These are phyloP conservation scores for Clarias platycephalus DNA, from an alignment of 2,797 vertebrate genomes.

Conservation along the genomic window DNA sequence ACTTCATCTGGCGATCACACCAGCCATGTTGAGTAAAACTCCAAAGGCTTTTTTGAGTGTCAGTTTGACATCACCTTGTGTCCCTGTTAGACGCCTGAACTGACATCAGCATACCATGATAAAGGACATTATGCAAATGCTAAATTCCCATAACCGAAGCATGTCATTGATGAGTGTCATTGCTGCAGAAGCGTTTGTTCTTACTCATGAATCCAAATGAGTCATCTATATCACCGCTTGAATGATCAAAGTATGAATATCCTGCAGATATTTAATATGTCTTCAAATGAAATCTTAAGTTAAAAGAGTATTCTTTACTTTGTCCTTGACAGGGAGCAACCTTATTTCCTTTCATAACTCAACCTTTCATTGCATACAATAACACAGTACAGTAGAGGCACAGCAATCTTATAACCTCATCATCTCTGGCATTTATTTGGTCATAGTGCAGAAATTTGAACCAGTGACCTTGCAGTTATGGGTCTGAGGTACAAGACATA, in stretches of 20 bases:
- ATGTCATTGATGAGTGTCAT: constrained; percentile 47
- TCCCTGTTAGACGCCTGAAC: constrained; percentile 31
- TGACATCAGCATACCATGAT: constrained; percentile 19
- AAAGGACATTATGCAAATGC: constrained; percentile 52
- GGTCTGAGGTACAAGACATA: not conserved
- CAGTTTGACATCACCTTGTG: constrained; percentile 30
- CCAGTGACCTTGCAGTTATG: constrained; percentile 30
- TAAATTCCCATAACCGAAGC: constrained; percentile 35
- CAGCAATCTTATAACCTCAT: constrained; percentile 19
- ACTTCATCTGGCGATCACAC: constrained; percentile 21
- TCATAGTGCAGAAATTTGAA: constrained; percentile 21
- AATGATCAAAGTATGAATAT: constrained; percentile 33
- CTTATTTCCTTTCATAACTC: constrained; percentile 18
- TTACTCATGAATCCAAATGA: constrained; percentile 40
- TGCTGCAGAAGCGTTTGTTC: constrained; percentile 12
- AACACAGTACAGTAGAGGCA: constrained; percentile 26
- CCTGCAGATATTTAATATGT: constrained; percentile 9
- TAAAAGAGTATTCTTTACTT: not conserved
- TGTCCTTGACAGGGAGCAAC: constrained; percentile 25
- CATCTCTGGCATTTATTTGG: constrained; percentile 31
- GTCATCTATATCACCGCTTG: constrained; percentile 7
- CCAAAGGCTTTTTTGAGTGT: constrained; percentile 27
- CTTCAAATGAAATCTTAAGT: not conserved
- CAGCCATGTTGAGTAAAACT: constrained; percentile 16
- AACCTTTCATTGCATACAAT: constrained; percentile 23